Evolutionary conservation across 2,797 vertebrate genomes (phyloP).

Genomic region (Rachycentron canadum): DNA sequence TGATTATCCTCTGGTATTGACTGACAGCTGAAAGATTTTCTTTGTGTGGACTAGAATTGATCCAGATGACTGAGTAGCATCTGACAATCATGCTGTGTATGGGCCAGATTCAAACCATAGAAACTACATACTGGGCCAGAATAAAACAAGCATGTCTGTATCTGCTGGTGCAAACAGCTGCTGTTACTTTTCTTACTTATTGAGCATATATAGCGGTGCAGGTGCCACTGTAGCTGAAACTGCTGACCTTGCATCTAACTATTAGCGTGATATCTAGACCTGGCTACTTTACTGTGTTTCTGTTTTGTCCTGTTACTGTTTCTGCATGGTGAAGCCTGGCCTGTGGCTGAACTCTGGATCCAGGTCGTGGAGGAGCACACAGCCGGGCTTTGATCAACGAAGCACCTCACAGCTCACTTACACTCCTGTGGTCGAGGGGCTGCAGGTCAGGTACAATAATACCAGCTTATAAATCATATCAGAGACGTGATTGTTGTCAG

Average conservation of each 20-base stretch:
- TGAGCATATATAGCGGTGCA: neutral
- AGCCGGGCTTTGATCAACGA: constrained; percentile 71
- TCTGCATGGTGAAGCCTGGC: constrained; percentile 41
- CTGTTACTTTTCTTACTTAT: neutral
- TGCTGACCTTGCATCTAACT: neutral
- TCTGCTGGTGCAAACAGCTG: neutral
- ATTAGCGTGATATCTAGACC: neutral
- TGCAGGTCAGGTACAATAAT: constrained; percentile 51
- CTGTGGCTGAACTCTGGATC: constrained; percentile 73
- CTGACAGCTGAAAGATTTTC: too few species aligned
- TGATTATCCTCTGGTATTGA: too few species aligned
- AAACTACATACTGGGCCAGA: too few species aligned
- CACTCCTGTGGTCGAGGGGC: constrained; percentile 45
- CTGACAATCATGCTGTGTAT: too few species aligned
- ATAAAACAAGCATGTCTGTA: neutral
- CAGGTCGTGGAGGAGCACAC: constrained; percentile 53
- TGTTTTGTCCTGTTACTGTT: neutral
- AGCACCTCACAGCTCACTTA: constrained; percentile 57
- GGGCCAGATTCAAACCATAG: too few species aligned
- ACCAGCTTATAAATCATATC: constrained; percentile 60
- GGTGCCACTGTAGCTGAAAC: neutral
- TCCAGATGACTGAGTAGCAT: too few species aligned
- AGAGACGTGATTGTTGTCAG: constrained; percentile 54
- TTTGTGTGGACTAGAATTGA: too few species aligned
- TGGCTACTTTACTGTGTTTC: neutral